Evolutionary conservation across 2,888 invertebrate species (phyloP).

Genomic region (Caenorhabditis plicata): DNA sequence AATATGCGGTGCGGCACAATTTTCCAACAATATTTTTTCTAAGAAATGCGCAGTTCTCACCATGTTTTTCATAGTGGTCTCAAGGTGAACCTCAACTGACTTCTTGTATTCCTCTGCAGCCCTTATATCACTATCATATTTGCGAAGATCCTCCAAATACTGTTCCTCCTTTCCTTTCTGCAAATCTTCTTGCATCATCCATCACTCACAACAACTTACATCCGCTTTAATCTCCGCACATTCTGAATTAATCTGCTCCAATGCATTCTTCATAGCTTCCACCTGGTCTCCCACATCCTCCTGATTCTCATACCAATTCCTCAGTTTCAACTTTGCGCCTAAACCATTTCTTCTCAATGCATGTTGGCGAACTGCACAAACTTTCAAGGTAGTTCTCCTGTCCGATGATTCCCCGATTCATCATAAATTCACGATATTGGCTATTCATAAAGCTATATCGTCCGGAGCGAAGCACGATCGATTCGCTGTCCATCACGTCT

Average conservation of each 20-base stretch:
- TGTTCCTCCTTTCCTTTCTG: slow-evolving; percentile 9
- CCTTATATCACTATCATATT: slow-evolving; percentile 13
- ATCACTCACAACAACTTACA: not conserved
- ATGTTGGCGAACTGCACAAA: not conserved
- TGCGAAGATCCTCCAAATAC: slow-evolving; percentile 6
- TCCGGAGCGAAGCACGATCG: slow-evolving; percentile 1
- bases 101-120: slow-evolving; percentile 5
- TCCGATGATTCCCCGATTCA: slow-evolving; percentile 1
- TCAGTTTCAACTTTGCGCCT: slow-evolving; percentile 1
- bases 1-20: too few species aligned
- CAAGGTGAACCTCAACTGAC: not conserved
- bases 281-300: slow-evolving; percentile 8
- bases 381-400: not conserved
- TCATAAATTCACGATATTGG: slow-evolving; percentile 6
- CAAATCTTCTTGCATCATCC: not conserved
- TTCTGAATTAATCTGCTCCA: slow-evolving; percentile 11
- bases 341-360: not conserved
- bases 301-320: slow-evolving; percentile 1
- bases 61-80: too few species aligned
- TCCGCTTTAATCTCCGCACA: slow-evolving; percentile 22
- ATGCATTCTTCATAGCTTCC: not conserved
- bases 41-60: too few species aligned
- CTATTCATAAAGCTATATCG: slow-evolving; percentile 5
- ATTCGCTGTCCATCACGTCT: slow-evolving; percentile 6
- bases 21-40: too few species aligned